Base-by-base conservation (phyloP, 2,797 vertebrate species). In the Schizopygopsis malacanthus region DNA sequence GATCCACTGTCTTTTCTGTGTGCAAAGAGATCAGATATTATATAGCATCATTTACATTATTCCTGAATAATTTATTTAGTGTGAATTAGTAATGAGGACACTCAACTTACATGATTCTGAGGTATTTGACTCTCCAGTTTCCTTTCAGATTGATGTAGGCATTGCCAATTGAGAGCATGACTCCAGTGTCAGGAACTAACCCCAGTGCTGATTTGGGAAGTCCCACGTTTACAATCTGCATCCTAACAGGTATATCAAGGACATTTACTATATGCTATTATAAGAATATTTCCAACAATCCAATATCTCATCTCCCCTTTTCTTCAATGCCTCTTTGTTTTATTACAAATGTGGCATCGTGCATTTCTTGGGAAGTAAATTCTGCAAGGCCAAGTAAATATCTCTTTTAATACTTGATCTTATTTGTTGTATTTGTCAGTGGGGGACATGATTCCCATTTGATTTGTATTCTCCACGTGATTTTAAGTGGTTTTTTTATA, bases 121-220 rank as follows among this genome's bases (percentile, higher is more conserved):
- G 79, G 88, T 92, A 95, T 87, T 92, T 94, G 85, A 96, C 93
- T 86, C 47, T 94, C 95, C 95, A 96, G 79, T 93, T 91, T 82
- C 95, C 96, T 2, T 83, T 85, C 79, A 96, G 87, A 33, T 61
- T 92, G 80, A 96, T 91, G 90, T 87, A 94, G 85, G 94, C 95
- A 0, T 95, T 90, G 0, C 43, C 2, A 4, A 96, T 93, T 45
- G 93, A 91, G 81, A 96, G 11, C 22, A 1, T 92, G 85, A 96
- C 79, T 11, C 94, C 95, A 0, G 89, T 91, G 5, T 89, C 92
- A 0, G 94, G 91, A 33, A 93, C 93, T 69, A 95, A 91, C 43
- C 76, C 84, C 70, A 95, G 4, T 0, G 72, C 39, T 7, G 95
- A 95, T 37, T 87, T 63, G 0, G 95, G 94, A 45, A 96, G 84